A percentile compares a stretch with the other conserved stretches of the same genome.
These are phyloP conservation scores for Stylophora pistillata DNA, from an alignment of 64 coral and sea anemone species.

Conservation along the genomic window DNA sequence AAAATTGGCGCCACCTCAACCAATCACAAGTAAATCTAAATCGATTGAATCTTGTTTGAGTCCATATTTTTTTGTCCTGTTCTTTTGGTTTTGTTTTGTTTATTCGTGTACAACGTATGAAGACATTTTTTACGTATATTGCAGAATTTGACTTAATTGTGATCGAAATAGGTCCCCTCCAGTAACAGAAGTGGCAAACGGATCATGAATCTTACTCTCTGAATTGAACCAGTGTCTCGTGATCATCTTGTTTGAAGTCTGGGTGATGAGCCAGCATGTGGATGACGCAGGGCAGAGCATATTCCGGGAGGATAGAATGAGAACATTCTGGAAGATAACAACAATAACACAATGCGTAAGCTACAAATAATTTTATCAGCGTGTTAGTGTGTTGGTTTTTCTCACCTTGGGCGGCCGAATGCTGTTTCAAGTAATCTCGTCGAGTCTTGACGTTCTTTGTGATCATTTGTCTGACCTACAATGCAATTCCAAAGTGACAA, in stretches of 20 bases:
- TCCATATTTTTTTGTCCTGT: too few relatives aligned
- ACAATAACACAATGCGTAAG: not conserved
- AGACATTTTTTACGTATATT: too few relatives aligned
- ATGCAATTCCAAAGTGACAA: not conserved
- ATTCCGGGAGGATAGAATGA: slow-evolving; percentile 85
- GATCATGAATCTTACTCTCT: slow-evolving; percentile 71
- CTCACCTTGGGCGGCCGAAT: slow-evolving; percentile 57
- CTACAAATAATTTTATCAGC: not conserved
- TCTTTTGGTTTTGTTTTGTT: too few relatives aligned
- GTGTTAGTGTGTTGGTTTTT: not conserved
- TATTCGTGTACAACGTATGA: too few relatives aligned
- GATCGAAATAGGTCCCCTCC: too few relatives aligned
- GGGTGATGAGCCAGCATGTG: slow-evolving; percentile 92
- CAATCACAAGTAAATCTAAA: not conserved
- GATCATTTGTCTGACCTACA: slow-evolving; percentile 73
- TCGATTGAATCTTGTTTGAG: too few relatives aligned
- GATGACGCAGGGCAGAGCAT: slow-evolving; percentile 85
- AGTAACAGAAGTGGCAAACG: not conserved
- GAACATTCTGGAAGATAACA: slow-evolving; percentile 70
- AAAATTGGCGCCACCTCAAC: too few relatives aligned
- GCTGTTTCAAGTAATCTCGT: slow-evolving; percentile 69
- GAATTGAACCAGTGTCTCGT: slow-evolving; percentile 60
- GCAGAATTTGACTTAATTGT: too few relatives aligned
- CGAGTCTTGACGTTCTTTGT: slow-evolving; percentile 64
- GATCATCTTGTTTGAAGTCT: slow-evolving; percentile 60